Evolutionary conservation across 2,888 invertebrate genomes (phyloP), one percentile per base, ranked within the genome.

Genomic region (Theodoxus fluviatilis): DNA sequence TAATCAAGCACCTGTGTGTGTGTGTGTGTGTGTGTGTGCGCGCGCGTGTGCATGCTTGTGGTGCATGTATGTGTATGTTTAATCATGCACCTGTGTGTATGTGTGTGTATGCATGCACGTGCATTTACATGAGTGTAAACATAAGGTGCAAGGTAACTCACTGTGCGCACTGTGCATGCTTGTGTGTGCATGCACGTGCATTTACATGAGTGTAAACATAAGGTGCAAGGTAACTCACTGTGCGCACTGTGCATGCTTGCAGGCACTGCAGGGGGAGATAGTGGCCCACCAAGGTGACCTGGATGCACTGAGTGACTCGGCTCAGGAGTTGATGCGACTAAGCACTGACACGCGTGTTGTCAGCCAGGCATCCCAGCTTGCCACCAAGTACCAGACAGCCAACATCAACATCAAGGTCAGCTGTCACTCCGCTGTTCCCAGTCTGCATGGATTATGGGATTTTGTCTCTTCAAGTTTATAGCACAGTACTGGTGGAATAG

Each of bases 241-340:
- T 0, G n/a, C 31, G 55, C 3, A 12, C 12, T 22, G 22, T 52
- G 2, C 33, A 28, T 65, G 37, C 49, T 40, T 68, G 4, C 78
- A 81, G 80, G 74, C 74, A 69, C 74, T 84, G n/a, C 78, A 82
- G 33, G 75, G 79, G 33, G 84, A 83, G 67, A 74, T 83, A 18
- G 68, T 73, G 18, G 71, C 74, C 15, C 77, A 80, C 43, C 83
- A 83, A 65, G 76, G 76, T 31, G 96, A 96, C 89, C 94, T 96
- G 71, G 96, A 97, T 81, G 92, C 93, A 68, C 93, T 97, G 0
- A 95, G 94, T 31, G 97, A 97, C 86, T 92, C 93, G 77, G 94
- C 95, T 0, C 96, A 97, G 70, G 81, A 81, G 38, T 76, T 85
- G 47, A 79, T 81, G 22, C 71, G 80, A 67, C 74, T 81, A 25